Evolutionary conservation across 1,140 invertebrate species (phyloP), one percentile per base, ranked within the genome.

Genomic region (Drosophila persimilis): DNA sequence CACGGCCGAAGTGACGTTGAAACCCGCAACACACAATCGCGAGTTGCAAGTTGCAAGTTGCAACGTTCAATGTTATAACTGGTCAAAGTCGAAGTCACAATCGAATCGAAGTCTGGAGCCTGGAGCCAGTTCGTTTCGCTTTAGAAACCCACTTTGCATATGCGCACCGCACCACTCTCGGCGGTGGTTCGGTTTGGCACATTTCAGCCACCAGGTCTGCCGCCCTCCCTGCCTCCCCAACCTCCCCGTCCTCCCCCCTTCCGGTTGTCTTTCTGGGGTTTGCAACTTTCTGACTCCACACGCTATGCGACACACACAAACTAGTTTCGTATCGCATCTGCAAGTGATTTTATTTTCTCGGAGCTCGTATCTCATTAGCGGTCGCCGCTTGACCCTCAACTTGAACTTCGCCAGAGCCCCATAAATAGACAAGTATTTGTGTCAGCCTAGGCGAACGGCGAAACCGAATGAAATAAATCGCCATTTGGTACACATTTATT

Each of bases 121-220:
- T n/a, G 66, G 50, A 44, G 56, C 48, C 45, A 39, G 35, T 47
- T 41, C 66, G 77, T 75, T 83, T 85, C 70, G 81, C 65, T 86
- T 81, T 88, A 85, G 77, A 85, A 86, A 85, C 81, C 81, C 83
- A 86, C 77, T 85, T 85, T 81, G 83, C 81, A 85, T 86, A 74
- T 53, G 69, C 45, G 15, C 62, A 55, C 77, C 31, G 17, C 22
- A 50, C 48, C 70, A 50, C 63, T 57, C 60, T 24, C 46, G 26
- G 47, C 29, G 22, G 24, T 17, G 43, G 35, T 9, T 9, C 35
- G 41, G 63, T 54, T 74, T 84, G 75, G 65, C 80, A 84, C 66
- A 84, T 77, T 73, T 80, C 46, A 73, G 66, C 63, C 54, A 45
- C 35, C 35, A 39, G 56, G 45, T 53, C 60, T 46, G 26, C 46